Evolutionary conservation across 1,140 invertebrate species (phyloP), one percentile per base, ranked within the genome.

Genomic region (Cydia amplana): DNA sequence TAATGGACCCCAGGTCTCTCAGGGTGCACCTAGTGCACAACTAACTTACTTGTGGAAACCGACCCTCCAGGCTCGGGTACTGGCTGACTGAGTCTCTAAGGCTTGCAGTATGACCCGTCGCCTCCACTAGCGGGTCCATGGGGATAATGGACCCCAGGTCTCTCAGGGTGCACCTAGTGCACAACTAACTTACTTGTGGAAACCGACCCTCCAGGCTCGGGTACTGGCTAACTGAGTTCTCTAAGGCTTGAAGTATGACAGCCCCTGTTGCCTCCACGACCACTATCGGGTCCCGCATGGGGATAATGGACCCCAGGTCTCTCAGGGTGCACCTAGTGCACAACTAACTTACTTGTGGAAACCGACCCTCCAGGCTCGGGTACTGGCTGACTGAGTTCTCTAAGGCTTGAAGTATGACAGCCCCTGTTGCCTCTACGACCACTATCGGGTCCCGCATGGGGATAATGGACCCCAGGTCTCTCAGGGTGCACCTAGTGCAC

Each of bases 381-480:
- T 91, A 91, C 64, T 91, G 90, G 80, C 80, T 81, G 72, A 91
- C 90, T 5, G 88, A 77, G 63, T 98, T 98, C 89, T 98, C 98
- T 75, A 98, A 87, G 0, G 96, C 96, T 79, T 94, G 91, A 72
- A 97, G 89, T 25, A 98, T 91, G 64, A 95, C 93, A 65, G 95
- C 86, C 0, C 97, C 97, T 93, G 87, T 85, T 55, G 94, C 93
- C 16, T 90, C 87, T 14, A 98, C 84, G 5, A 98, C 95, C n/a
- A 97, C 94, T 1, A 98, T 87, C 0, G 96, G 95, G 91, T 98
- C 97, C 46, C 96, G 91, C 95, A 97, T 96, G 0, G 97, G 97
- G 55, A 98, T 94, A 46, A 98, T 95, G 75, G 95, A 96, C 2
- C 96, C 95, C 18, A 98, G 91, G 92, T 98, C 97, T 14, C 96